phyloP scores from a whole-genome alignment of 1,140 invertebrate genomes.

The Drosophila subobscura region DNA sequence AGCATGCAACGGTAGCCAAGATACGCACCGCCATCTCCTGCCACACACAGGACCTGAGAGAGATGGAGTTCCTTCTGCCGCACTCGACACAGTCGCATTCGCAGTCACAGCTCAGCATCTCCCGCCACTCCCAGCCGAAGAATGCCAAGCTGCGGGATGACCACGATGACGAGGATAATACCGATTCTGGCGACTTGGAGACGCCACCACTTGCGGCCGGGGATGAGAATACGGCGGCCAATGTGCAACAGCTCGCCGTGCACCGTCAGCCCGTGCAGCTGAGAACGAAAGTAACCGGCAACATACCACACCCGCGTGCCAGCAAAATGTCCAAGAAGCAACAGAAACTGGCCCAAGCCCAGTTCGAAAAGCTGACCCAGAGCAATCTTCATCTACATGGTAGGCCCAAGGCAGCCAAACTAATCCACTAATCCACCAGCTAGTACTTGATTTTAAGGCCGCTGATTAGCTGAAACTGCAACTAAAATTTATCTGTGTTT shows the following conservation, averaged over 20 bases:
- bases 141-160: constrained; percentile 64
- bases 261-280: constrained; percentile 64
- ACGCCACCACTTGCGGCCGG: constrained; percentile 16
- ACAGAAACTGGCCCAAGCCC: constrained; percentile 86
- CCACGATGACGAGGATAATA: constrained; percentile 32
- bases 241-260: constrained; percentile 61
- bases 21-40: constrained; percentile 75
- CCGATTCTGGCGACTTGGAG: constrained; percentile 24
- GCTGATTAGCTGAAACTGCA: neutral
- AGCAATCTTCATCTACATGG: constrained; percentile 95
- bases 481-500: constrained; percentile 3
- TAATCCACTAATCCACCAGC: neutral
- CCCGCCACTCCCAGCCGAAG: constrained; percentile 69
- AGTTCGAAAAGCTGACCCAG: constrained; percentile 90
- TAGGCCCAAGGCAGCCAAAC: constrained; percentile 84
- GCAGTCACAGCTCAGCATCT: constrained; percentile 61
- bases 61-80: constrained; percentile 84
- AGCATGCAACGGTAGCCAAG: constrained; percentile 75
- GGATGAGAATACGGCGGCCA: constrained; percentile 56
- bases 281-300: constrained; percentile 68
- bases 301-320: constrained; percentile 84
- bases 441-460: neutral
- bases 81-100: constrained; percentile 43
- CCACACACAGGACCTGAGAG: constrained; percentile 65
- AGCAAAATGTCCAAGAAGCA: constrained; percentile 86